Evolutionary conservation across 2,113 vertebrate genomes (phyloP), one percentile per base, ranked within the genome.

Genomic region (Lasiurus cinereus): DNA sequence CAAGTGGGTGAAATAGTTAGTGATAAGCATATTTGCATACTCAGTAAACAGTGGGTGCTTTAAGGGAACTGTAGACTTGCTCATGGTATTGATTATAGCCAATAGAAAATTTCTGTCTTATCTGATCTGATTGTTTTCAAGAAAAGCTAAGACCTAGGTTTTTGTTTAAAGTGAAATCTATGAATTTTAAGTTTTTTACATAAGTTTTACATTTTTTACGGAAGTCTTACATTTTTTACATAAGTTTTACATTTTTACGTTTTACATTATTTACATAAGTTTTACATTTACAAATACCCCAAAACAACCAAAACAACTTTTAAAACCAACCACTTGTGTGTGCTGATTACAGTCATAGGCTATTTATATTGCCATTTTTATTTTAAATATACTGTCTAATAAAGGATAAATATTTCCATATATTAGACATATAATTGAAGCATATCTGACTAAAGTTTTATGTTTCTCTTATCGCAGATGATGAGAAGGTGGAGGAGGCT

Each of bases 401-500:
- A 85, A 72, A 90, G 73, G n/a, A 62, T 91, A 91, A 91, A 85
- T 50, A 2, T 80, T 72, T 91, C 59, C 21, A 46, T 80, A 4
- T 77, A 33, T 59, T 70, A 86, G 50, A 73, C n/a, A 31, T 52
- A 59, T 70, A 86, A 48, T 59, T 10, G 73, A 73, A 84, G 39
- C 13, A 72, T 21, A 64, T 22, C 33, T 66, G 52, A 84, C n/a
- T 76, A 5, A 64, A 33, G 24, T 54, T 82, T 78, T 85, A 52
- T 36, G 8, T 90, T 62, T 94, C 84, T 97, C 96, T 80, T 80
- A 92, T 94, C 97, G 67, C 94, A 99, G 99, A 99, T 98, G 99
- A 99, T 77, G 99, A 99, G 96, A 99, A 99, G 92, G 99, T 97
- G 69, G 99, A 99, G 29, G 99, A 99, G 96, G 98, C 96, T 96